Conservation (phyloP, 2,113 vertebrate genomes). For the Hypanus sabinus region DNA sequence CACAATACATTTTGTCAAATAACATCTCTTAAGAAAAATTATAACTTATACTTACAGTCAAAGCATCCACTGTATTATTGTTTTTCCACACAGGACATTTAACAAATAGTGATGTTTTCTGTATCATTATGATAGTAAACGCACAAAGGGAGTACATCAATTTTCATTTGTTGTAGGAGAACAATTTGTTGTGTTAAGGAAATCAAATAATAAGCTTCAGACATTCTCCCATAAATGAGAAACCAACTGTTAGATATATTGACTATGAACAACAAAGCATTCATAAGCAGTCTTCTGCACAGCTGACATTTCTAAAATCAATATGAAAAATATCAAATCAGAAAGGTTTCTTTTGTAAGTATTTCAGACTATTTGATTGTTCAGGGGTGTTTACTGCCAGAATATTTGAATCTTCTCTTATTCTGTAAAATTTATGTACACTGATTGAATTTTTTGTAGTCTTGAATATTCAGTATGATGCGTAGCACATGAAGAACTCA, state of each 20-base stretch:
- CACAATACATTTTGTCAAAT: background rate
- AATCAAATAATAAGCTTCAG: background rate
- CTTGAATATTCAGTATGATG: background rate
- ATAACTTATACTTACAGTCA: background rate
- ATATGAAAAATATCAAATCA: background rate
- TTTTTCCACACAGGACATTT: background rate
- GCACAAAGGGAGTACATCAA: background rate
- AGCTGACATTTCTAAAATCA: conserved; percentile 13
- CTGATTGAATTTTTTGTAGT: background rate
- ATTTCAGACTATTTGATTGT: background rate
- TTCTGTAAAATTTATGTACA: background rate
- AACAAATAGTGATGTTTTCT: background rate
- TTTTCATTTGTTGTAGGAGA: background rate
- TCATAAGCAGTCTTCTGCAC: background rate
- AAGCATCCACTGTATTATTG: background rate
- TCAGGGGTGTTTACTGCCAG: background rate
- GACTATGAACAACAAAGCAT: background rate
- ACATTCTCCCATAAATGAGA: background rate
- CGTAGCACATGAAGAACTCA: background rate
- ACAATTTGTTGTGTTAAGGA: background rate
- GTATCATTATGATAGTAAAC: background rate
- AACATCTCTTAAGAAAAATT: background rate
- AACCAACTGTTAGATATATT: background rate
- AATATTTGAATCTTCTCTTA: background rate
- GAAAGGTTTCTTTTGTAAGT: background rate